These are phyloP conservation scores for Proterorhinus semilunaris DNA, from an alignment of 2,113 vertebrate genomes.

Conservation along the genomic window DNA sequence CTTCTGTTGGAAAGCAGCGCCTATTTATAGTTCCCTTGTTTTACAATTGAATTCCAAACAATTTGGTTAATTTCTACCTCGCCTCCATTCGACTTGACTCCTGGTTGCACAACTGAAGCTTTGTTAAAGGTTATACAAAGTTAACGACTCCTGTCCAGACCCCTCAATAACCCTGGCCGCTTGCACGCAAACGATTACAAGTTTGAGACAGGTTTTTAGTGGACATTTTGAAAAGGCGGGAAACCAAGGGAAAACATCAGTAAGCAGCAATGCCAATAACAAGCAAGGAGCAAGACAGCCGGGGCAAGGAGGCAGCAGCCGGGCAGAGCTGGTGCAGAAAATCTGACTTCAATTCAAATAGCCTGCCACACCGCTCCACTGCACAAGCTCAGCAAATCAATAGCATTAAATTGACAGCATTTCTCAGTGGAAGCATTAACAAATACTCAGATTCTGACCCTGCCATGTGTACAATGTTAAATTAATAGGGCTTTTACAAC, in stretches of 20 bases:
- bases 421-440: slow-evolving; percentile 58
- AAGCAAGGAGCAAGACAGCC: slow-evolving; percentile 27
- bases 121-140: slow-evolving; percentile 32
- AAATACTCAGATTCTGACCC: slow-evolving; percentile 25
- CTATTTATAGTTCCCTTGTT: slow-evolving; percentile 20
- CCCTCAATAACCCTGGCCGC: slow-evolving; percentile 15
- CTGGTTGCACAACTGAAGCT: slow-evolving; percentile 8
- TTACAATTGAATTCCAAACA: slow-evolving; percentile 17
- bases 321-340: slow-evolving; percentile 41
- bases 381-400: slow-evolving; percentile 58
- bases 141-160: slow-evolving; percentile 28
- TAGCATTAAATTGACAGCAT: slow-evolving; percentile 59
- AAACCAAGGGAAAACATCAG: slow-evolving; percentile 63
- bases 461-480: background rate
- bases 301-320: slow-evolving; percentile 15
- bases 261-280: slow-evolving; percentile 49
- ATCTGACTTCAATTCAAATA: slow-evolving; percentile 59
- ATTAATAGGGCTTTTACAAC: background rate
- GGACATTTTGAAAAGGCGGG: slow-evolving; percentile 32
- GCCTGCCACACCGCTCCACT: slow-evolving; percentile 35
- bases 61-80: slow-evolving; percentile 11
- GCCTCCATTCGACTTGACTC: background rate
- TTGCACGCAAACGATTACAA: slow-evolving; percentile 37
- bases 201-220: slow-evolving; percentile 33
- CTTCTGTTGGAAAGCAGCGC: background rate